phyloP scores from a whole-genome alignment of 2,888 invertebrate species.

The Cloeon dipterum region DNA sequence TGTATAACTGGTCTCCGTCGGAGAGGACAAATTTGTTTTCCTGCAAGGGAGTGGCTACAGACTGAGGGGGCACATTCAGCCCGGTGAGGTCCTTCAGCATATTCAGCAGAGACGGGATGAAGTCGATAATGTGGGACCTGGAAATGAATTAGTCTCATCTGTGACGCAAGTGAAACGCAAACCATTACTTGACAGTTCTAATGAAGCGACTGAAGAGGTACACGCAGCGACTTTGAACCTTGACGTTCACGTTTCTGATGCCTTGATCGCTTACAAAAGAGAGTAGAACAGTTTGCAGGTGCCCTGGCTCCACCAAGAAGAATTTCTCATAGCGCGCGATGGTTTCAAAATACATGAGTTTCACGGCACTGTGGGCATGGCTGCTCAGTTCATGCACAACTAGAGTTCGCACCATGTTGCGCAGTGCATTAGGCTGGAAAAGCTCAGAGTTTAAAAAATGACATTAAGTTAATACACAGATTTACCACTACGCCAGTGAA shows the following conservation, averaged over 20 bases:
- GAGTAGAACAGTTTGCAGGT: constrained; percentile 20
- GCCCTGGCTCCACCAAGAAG: constrained; percentile 21
- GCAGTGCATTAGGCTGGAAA: constrained; percentile 11
- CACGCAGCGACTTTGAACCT: constrained; percentile 25
- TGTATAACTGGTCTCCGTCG: constrained; percentile 27
- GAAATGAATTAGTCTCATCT: constrained; percentile 1
- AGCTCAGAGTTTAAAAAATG: not conserved
- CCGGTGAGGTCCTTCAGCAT: constrained; percentile 24
- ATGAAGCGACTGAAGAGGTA: constrained; percentile 30
- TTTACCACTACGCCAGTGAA: constrained; percentile 14
- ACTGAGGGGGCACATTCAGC: constrained; percentile 16
- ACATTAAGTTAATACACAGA: not conserved
- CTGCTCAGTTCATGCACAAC: constrained; percentile 21
- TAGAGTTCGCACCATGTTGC: constrained; percentile 21
- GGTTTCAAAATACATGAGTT: constrained; percentile 17
- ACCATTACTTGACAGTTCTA: constrained; percentile 23
- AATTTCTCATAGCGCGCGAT: constrained; percentile 27
- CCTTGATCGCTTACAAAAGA: constrained; percentile 26
- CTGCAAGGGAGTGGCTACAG: too few species aligned
- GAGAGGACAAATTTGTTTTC: constrained; percentile 15
- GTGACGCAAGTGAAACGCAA: not conserved
- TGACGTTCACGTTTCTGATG: constrained; percentile 19
- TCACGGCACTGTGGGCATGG: constrained; percentile 21
- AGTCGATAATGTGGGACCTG: constrained; percentile 18
- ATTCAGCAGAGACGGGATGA: constrained; percentile 22